Evolutionary conservation across 2,888 invertebrate species (phyloP).

Genomic region (Scaeva pyrastri): DNA sequence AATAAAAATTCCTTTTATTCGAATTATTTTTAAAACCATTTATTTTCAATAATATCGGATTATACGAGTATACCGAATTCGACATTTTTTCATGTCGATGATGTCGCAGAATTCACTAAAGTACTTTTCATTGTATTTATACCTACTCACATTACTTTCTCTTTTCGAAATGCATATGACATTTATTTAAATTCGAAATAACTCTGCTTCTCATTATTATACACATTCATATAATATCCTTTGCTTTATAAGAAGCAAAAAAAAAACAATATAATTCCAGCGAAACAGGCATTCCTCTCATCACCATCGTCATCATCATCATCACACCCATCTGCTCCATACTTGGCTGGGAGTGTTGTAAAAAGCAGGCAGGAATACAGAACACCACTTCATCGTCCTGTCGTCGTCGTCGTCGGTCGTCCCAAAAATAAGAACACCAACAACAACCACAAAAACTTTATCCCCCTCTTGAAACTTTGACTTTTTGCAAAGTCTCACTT

Average conservation of each 20-base stretch:
- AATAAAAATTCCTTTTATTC: too few species aligned
- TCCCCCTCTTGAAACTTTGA: conserved; percentile 41
- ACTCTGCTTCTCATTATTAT: neutral
- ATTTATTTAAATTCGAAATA: conserved; percentile 70
- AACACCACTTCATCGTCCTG: conserved; percentile 1
- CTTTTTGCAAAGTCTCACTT: conserved; percentile 63
- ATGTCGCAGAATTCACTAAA: conserved; percentile 45
- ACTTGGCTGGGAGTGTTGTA: neutral
- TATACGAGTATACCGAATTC: too few species aligned
- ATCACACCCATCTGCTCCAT: conserved; percentile 40
- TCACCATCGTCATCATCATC: conserved; percentile 12
- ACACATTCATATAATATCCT: neutral
- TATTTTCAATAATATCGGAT: conserved; percentile 1
- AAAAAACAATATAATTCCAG: conserved; percentile 8
- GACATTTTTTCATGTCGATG: conserved; percentile 37
- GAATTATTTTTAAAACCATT: neutral
- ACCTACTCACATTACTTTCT: conserved; percentile 53
- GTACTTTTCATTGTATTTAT: neutral
- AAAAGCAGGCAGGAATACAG: neutral
- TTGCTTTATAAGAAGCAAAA: neutral
- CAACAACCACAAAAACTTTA: neutral
- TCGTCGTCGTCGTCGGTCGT: too few species aligned
- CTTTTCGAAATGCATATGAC: conserved; percentile 63
- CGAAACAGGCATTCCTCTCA: conserved; percentile 30
- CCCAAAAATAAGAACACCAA: neutral